A percentile compares a stretch with the other conserved stretches of the same genome.
phyloP scores from a whole-genome alignment of 2,113 vertebrate species.

The Phoenicopterus ruber region DNA sequence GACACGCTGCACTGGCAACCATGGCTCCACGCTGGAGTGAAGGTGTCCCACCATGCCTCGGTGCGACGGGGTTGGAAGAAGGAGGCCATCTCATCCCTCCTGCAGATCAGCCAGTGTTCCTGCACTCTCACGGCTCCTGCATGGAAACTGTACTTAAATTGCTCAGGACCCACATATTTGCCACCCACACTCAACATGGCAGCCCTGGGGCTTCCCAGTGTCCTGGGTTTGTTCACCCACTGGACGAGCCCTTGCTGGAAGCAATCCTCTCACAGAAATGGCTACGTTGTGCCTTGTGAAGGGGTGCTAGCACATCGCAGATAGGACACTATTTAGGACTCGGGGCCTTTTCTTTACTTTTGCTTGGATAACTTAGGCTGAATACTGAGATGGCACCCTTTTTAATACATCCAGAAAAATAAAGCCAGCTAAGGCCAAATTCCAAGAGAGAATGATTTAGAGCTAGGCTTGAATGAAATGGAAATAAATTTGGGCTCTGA shows the following conservation, averaged over 20 bases:
- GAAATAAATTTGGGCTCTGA: neutral
- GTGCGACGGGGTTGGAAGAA: neutral
- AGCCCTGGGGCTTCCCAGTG: neutral
- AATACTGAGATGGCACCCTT: neutral
- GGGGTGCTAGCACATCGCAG: neutral
- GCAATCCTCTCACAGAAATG: neutral
- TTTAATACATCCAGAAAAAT: neutral
- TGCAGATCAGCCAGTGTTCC: neutral
- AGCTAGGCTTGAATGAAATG: neutral
- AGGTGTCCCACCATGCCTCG: accelerated
- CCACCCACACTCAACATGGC: neutral
- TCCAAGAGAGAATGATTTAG: neutral
- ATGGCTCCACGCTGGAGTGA: neutral
- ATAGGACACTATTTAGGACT: neutral
- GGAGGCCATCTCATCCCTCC: neutral
- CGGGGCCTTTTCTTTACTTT: neutral
- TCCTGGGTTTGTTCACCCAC: neutral
- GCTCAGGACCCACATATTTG: neutral
- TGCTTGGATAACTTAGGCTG: neutral
- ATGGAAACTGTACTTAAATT: neutral
- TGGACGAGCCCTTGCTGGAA: neutral
- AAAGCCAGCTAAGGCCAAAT: neutral
- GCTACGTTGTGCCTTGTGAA: neutral
- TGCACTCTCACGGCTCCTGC: neutral
- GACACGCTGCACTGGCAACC: neutral